Conservation (phyloP, 2,113 vertebrate genomes). For the Eolophus roseicapilla region DNA sequence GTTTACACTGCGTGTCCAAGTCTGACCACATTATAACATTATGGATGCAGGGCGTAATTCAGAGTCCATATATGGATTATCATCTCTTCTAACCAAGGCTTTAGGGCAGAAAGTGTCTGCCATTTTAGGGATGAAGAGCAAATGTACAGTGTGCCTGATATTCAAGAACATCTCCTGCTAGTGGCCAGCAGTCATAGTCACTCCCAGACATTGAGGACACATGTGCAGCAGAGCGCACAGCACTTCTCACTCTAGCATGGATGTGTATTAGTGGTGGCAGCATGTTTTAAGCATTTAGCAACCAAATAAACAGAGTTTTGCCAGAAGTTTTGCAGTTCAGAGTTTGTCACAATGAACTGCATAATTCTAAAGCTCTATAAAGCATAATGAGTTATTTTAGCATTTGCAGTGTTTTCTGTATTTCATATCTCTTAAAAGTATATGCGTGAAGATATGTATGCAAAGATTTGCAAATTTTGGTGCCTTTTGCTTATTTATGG, state of each 20-base stretch:
- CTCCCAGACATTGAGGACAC: not conserved
- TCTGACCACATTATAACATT: not conserved
- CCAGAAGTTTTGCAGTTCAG: not conserved
- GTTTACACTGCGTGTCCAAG: not conserved
- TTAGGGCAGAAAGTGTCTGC: not conserved
- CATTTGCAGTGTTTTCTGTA: not conserved
- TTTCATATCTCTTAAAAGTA: not conserved
- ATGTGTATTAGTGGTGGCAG: accelerated
- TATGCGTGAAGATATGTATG: not conserved
- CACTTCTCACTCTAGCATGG: not conserved
- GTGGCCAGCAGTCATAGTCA: not conserved
- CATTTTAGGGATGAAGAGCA: not conserved
- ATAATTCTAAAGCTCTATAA: not conserved
- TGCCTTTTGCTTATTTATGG: not conserved
- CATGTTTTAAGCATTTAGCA: not conserved
- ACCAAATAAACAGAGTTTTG: not conserved
- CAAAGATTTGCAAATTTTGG: not conserved
- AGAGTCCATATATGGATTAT: not conserved
- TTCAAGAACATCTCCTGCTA: not conserved
- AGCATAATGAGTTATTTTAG: not conserved
- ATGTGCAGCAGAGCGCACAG: not conserved
- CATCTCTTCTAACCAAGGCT: not conserved
- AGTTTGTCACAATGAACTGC: not conserved
- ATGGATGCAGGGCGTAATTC: too few species aligned
- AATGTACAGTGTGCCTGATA: not conserved